Evolutionary conservation across 2,113 vertebrate genomes (phyloP), one percentile per base, ranked within the genome.

Genomic region (Planiliza haematocheilus): DNA sequence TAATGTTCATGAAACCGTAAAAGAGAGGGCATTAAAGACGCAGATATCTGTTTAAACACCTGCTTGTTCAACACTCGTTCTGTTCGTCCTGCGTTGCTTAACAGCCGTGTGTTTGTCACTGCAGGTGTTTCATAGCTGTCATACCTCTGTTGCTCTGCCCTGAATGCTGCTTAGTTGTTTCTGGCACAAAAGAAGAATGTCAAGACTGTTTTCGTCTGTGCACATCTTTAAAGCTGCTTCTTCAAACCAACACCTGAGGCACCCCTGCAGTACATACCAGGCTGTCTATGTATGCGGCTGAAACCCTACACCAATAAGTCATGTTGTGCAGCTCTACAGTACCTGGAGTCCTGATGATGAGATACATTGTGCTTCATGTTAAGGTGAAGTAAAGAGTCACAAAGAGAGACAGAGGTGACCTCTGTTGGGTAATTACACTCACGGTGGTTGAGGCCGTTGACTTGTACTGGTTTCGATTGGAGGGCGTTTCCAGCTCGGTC

Each of bases 391-490:
- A 5, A 18, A 67, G 8, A 34, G 10, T n/a, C 38, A 34, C 2
- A 2, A 21, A 38, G 21, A 42, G 20, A 43, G 10, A 0, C n/a
- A 43, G 48, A 46, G 17, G 42, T 11, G 13, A 60, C 7, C n/a
- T 57, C 8, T 10, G 2, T 7, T 2, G 69, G n/a, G 21, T 42
- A 34, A 34, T 9, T 7, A 42, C 46, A 91, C 92, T 91, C 81
- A 95, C 94, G 20, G 24, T 76, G 74, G 58, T 87, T 78, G 1
- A 87, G 24, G 36, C 85, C 65, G 39, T 91, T 89, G 14, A 85
- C 49, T 24, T 77, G 24, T 10, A 20, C 20, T 18, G 52, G 36
- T 83, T 83, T 82, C 14, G 4, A 16, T 36, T 34, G 39, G 6
- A 48, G 5, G 24, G 36, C 46, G 0, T 73, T 77, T 16, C 56